Conservation (phyloP, 2,113 vertebrate genomes). For the Terrapene triunguis region DNA sequence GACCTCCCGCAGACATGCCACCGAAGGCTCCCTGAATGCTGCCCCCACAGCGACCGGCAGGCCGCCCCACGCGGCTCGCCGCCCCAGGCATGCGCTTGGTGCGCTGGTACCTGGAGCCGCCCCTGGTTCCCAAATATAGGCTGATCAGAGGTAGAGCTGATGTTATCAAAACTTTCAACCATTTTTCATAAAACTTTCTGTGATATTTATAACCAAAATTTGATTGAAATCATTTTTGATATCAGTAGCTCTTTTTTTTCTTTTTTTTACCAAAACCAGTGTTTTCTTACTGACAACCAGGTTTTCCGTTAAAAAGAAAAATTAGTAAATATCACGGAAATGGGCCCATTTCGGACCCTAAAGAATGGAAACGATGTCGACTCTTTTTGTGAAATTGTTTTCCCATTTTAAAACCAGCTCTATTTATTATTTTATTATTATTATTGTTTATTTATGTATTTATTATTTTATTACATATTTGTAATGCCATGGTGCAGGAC, state of each 20-base stretch:
- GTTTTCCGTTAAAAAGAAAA: background rate
- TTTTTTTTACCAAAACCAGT: fast-evolving
- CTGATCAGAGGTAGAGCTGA: background rate
- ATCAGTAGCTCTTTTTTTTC: fast-evolving
- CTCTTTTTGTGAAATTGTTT: background rate
- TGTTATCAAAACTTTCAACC: background rate
- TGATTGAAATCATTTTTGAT: background rate
- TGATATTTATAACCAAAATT: background rate
- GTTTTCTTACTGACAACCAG: background rate
- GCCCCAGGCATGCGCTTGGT: too few relatives aligned
- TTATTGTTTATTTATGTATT: background rate
- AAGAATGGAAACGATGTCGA: background rate
- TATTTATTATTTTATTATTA: background rate
- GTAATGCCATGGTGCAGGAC: too few relatives aligned
- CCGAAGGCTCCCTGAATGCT: too few relatives aligned
- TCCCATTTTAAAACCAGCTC: background rate
- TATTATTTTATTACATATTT: background rate
- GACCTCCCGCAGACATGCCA: too few relatives aligned
- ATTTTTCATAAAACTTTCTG: background rate
- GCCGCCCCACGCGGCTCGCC: too few relatives aligned
- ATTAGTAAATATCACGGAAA: background rate
- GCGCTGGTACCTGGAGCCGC: too few relatives aligned
- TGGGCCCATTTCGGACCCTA: background rate
- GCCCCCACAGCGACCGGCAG: too few relatives aligned
- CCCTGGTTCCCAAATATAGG: background rate